Conservation (phyloP, 2,888 invertebrate genomes). For the Anoncus sp. region DNA sequence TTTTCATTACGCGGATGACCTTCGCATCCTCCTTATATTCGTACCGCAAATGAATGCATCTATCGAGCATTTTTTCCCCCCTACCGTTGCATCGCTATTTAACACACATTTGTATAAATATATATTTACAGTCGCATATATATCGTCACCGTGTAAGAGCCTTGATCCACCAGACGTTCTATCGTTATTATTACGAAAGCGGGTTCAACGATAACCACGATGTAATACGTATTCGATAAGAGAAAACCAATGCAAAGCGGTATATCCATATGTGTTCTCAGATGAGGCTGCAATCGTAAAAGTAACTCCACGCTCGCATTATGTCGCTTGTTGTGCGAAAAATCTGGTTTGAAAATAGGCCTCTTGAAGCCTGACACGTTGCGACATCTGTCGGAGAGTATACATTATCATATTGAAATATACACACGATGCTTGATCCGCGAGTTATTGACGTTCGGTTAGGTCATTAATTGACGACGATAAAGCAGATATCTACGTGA, state of each 20-base stretch:
- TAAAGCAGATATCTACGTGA: conserved; percentile 32
- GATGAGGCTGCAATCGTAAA: not conserved
- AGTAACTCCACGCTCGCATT: not conserved
- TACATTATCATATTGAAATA: not conserved
- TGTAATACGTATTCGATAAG: conserved; percentile 11
- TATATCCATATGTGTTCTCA: conserved; percentile 12
- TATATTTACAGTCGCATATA: not conserved
- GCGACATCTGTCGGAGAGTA: conserved; percentile 30
- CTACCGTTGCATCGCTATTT: not conserved
- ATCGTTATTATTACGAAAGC: not conserved
- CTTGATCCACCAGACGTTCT: no score
- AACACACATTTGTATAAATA: not conserved
- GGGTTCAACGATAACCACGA: not conserved
- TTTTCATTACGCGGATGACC: conserved; percentile 35
- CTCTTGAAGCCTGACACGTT: not conserved
- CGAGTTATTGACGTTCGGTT: not conserved
- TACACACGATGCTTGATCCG: not conserved
- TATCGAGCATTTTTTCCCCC: conserved; percentile 2
- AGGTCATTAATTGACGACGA: conserved; percentile 11
- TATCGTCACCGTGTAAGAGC: not conserved
- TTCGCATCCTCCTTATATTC: conserved; percentile 37
- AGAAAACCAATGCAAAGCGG: not conserved
- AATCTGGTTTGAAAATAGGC: not conserved
- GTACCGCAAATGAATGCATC: conserved; percentile 32
- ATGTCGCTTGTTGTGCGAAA: not conserved